A percentile compares a stretch with the other conserved stretches of the same genome.
These are phyloP conservation scores for Ophiothrix spiculata DNA, from an alignment of 35 echinoderm and acorn worm genomes.

Conservation along the genomic window DNA sequence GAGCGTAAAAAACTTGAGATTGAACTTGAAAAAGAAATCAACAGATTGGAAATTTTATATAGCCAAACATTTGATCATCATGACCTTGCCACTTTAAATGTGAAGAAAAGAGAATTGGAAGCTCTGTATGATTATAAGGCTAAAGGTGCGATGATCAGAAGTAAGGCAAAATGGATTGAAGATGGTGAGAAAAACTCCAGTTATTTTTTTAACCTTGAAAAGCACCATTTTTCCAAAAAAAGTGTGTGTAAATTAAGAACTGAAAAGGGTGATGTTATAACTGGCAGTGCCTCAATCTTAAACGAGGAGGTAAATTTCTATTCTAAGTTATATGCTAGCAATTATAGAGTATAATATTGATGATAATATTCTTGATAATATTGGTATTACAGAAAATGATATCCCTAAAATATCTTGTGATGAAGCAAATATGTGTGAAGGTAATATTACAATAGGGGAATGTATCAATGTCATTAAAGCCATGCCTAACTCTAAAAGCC, in stretches of 20 bases:
- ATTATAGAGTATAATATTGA: background rate
- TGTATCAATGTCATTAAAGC: constrained; percentile 21
- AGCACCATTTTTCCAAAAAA: constrained; percentile 31
- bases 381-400: background rate
- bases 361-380: background rate
- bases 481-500: constrained; percentile 3
- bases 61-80: background rate
- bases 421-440: constrained; percentile 24
- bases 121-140: constrained; percentile 1
- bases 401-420: constrained; percentile 13
- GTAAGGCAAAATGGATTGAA: constrained; percentile 14
- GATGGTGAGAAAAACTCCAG: constrained; percentile 37
- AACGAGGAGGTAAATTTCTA: constrained; percentile 29
- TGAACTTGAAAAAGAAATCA: constrained; percentile 5
- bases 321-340: constrained; percentile 12
- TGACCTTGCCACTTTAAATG: background rate
- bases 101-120: background rate
- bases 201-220: constrained; percentile 52
- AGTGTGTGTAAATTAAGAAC: constrained; percentile 15
- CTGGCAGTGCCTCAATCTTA: constrained; percentile 8
- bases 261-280: constrained; percentile 24
- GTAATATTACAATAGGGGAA: constrained; percentile 24
- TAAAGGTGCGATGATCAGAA: constrained; percentile 22
- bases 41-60: background rate
- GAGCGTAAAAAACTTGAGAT: background rate